These are phyloP conservation scores for Balearica regulorum DNA, from an alignment of 2,797 vertebrate genomes.

Conservation along the genomic window DNA sequence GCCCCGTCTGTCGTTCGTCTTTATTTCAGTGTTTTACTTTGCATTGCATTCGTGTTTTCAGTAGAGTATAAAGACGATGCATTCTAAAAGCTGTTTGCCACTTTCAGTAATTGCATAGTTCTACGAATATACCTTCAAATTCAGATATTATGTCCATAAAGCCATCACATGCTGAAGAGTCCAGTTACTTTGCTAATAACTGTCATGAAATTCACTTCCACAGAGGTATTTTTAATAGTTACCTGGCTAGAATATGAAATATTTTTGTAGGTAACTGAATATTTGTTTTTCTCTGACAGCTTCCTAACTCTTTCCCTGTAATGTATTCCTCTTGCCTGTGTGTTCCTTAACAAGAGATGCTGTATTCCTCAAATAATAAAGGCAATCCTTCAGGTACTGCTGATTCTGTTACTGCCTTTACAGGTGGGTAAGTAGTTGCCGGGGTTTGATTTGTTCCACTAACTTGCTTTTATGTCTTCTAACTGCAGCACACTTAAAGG, in stretches of 20 bases:
- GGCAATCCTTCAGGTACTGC: slow-evolving; percentile 20
- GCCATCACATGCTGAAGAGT: not conserved
- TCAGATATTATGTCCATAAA: not conserved
- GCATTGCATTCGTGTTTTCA: not conserved
- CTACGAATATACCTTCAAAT: not conserved
- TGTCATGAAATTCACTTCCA: not conserved
- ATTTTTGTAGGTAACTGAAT: not conserved
- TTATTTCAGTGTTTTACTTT: not conserved
- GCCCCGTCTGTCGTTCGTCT: not conserved
- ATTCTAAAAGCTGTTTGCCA: not conserved
- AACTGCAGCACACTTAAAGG: slow-evolving; percentile 1
- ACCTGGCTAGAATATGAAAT: not conserved
- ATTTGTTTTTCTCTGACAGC: not conserved
- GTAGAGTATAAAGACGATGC: not conserved
- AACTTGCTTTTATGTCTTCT: slow-evolving; percentile 39
- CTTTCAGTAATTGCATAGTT: not conserved
- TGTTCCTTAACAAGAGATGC: not conserved
- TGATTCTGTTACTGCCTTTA: not conserved
- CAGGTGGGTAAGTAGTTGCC: slow-evolving; percentile 7
- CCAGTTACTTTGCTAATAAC: not conserved
- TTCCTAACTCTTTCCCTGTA: not conserved
- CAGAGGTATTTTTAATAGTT: not conserved
- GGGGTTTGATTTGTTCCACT: slow-evolving; percentile 40
- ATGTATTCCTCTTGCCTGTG: not conserved
- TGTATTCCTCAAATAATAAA: slow-evolving; percentile 15